Percentiles rank a stretch among this genome's conserved stretches.
These are phyloP conservation scores for Catostomus latipinnis DNA, from an alignment of 2,797 vertebrate species.

Conservation along the genomic window DNA sequence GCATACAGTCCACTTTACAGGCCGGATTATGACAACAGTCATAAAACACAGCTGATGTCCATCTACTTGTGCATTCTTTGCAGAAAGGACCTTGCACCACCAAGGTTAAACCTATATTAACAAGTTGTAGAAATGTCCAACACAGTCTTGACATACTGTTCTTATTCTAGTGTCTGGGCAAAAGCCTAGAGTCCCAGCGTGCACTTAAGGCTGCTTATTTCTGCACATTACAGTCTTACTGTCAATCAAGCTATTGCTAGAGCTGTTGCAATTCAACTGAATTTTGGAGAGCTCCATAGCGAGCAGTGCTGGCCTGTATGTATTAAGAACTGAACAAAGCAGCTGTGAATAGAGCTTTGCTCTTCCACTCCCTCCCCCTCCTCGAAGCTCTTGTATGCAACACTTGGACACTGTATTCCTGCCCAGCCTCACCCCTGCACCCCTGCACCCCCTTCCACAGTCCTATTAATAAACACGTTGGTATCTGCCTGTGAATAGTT, in stretches of 20 bases:
- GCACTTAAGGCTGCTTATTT: constrained; percentile 20
- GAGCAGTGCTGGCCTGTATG: constrained; percentile 12
- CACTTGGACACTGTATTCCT: constrained; percentile 90
- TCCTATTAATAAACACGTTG: constrained; percentile 92
- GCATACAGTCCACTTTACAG: constrained; percentile 49
- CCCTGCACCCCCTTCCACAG: constrained; percentile 53
- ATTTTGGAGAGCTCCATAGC: constrained; percentile 21
- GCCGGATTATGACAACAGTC: constrained; percentile 23
- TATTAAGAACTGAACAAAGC: constrained; percentile 74
- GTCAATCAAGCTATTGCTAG: constrained; percentile 22
- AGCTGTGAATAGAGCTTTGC: constrained; percentile 70
- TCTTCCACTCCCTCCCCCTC: constrained; percentile 53
- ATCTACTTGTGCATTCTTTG: constrained; percentile 27
- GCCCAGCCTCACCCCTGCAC: constrained; percentile 63
- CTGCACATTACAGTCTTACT: constrained; percentile 16
- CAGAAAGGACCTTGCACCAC: constrained; percentile 32
- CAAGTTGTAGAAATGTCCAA: constrained; percentile 50
- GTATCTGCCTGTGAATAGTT: constrained; percentile 92
- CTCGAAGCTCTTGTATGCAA: constrained; percentile 76
- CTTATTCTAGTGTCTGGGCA: constrained; percentile 41
- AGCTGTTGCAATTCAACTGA: constrained; percentile 12
- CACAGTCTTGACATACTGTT: constrained; percentile 41
- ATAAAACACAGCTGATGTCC: constrained; percentile 37
- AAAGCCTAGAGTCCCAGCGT: constrained; percentile 25
- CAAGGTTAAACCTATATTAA: constrained; percentile 56